These are phyloP conservation scores for Crossaster papposus DNA, from an alignment of 53 echinoderm and acorn worm species.

Conservation along the genomic window DNA sequence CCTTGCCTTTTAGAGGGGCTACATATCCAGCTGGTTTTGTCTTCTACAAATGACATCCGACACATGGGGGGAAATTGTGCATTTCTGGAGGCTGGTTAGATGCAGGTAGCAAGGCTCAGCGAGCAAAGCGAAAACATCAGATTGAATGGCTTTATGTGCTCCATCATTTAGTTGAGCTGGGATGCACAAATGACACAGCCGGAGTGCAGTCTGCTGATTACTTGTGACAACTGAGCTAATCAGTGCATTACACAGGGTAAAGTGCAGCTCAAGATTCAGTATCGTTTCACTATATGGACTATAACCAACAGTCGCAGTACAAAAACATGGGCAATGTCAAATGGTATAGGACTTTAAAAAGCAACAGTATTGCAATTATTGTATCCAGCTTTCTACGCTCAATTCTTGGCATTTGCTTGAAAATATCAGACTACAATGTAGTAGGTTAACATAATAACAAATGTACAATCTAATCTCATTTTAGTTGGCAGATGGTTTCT, in stretches of 20 bases:
- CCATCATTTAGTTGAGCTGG: slow-evolving; percentile 17
- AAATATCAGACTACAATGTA: too few species aligned
- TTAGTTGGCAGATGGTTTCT: too few species aligned
- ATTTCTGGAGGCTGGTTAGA: not conserved
- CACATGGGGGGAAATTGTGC: slow-evolving; percentile 39
- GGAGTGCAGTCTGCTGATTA: not conserved
- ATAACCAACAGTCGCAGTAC: not conserved
- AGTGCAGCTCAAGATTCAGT: not conserved
- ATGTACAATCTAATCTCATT: too few species aligned
- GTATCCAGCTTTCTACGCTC: too few species aligned
- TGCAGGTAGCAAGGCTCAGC: not conserved
- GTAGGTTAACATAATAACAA: too few species aligned
- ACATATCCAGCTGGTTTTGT: not conserved
- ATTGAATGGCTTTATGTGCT: not conserved
- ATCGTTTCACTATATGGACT: not conserved
- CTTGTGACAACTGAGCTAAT: slow-evolving; percentile 15
- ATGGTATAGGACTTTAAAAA: too few species aligned
- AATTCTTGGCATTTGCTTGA: too few species aligned
- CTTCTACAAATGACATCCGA: slow-evolving; percentile 21
- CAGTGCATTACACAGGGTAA: not conserved
- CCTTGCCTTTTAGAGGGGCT: not conserved
- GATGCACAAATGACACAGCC: not conserved
- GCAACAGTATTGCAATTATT: too few species aligned
- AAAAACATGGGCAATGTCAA: not conserved
- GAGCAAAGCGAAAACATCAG: slow-evolving; percentile 9